Base-by-base conservation (phyloP, 2,888 invertebrate species). In the Seira musarum region DNA sequence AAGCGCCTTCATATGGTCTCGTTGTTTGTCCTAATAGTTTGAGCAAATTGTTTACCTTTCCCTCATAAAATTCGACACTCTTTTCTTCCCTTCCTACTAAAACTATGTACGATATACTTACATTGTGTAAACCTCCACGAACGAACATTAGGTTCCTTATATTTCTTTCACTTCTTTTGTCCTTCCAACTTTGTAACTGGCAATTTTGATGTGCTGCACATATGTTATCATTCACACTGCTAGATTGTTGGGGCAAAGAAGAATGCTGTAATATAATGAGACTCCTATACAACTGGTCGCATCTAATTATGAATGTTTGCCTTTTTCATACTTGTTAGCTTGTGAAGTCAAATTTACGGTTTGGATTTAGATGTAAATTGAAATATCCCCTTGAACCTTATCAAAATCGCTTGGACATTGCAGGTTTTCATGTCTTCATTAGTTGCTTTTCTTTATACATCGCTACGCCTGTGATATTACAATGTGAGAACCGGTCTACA, bases 31-130 rank as follows among this genome's bases (percentile, higher is more conserved):
- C 83, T 83, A 83, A 83, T 83, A 85, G 82, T 85, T 85, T 82
- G 84, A 85, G 70, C 85, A 83, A 81, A 82, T 82, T 85, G 85
- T 85, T 84, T 85, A 81, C 84, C 77, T 82, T 85, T 83, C 83
- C 83, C 83, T 83, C 83, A 83, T 83, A 82, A 82, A 84, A 82
- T 83, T 82, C 76, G 84, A 81, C 82, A 82, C 76, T 76, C 76
- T 64, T 76, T 19, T n/a, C 49, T 49, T 49, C 49, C 49, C 49
- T 49, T 30, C 30, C 30, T 30, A 30, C 8, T 30, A 30, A 30
- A 30, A 30, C 49, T 13, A 49, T 13, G 15, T 49, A 49, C 13
- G 15, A 49, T 8, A n/a, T 49, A 15, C 15, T 49, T 15, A 15
- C 49, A 49, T 49, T 13, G 17, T 49, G 49, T 13, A 49, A 30